Conservation (phyloP, 1,140 invertebrate genomes). For the Nylanderia fulva region DNA sequence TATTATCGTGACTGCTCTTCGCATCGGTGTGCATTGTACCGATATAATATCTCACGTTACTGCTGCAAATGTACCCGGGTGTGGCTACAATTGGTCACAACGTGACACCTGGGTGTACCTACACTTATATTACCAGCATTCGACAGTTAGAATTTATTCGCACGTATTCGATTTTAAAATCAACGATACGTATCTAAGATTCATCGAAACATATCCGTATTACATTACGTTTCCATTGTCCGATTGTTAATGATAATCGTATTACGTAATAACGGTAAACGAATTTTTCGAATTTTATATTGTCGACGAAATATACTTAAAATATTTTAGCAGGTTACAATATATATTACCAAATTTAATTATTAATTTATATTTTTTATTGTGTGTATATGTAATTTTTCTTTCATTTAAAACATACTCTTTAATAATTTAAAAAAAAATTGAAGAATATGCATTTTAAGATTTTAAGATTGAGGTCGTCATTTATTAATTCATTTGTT, state of each 20-base stretch:
- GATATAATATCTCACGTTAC: constrained; percentile 68
- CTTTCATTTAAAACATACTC: background rate
- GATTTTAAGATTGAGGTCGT: background rate
- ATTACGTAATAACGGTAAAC: background rate
- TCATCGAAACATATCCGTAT: background rate
- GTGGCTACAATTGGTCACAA: constrained; percentile 41
- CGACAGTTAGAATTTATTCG: background rate
- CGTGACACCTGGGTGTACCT: constrained; percentile 23
- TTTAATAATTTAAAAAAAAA: constrained; percentile 2
- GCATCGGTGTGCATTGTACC: constrained; percentile 60
- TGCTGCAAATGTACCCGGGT: constrained; percentile 64
- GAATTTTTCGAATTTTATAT: background rate
- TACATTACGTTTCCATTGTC: background rate
- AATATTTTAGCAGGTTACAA: too few species aligned
- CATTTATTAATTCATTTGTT: constrained; percentile 1
- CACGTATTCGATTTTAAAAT: background rate
- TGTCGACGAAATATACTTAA: background rate
- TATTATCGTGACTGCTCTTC: constrained; percentile 65
- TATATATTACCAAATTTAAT: background rate
- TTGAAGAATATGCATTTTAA: background rate
- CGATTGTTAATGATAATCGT: background rate
- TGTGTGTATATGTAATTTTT: background rate
- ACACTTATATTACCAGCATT: background rate
- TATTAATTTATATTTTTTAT: too few species aligned
- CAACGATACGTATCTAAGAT: background rate